Evolutionary conservation across 2,797 vertebrate species (phyloP), one percentile per base, ranked within the genome.

Genomic region (Falco biarmicus): DNA sequence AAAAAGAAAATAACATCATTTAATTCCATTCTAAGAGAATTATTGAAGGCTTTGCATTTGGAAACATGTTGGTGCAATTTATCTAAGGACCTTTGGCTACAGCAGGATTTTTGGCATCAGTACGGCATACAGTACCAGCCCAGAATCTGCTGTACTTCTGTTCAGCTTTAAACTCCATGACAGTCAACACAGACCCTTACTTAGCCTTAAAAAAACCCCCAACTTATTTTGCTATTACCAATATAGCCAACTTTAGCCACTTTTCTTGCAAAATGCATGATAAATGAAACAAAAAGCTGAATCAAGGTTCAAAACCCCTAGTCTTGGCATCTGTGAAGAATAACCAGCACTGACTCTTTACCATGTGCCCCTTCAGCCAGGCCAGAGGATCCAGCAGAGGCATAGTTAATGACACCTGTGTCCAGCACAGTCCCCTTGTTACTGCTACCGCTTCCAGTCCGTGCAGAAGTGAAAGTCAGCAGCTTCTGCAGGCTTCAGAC

Each of bases 1-100:
- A 64, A 71, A 1, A 2, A 7, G 14, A 41, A 41, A 41, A 41
- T 41, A 41, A 26, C 34, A 34, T 64, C 0, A 45, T 39, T 86
- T 75, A 60, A 88, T 91, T 86, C 69, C 47, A 83, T 74, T 51
- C 51, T 66, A 70, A 89, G 68, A 73, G 82, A 90, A 90, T 87
- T 51, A 65, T 37, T 65, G 54, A 89, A 39, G 70, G 34, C 22
- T 92, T 93, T 71, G 41, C 45, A 82, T 69, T 93, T 81, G 43
- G 75, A 77, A 74, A 39, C 39, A 22, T 2, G 20, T 15, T 37
- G 18, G 16, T 75, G 31, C 41, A 45, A 75, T 91, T 91, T 85
- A 61, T 61, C 26, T 75, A 47, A 51, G 41, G 60, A 57, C 39
- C 32, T 71, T 71, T 79, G 43, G 11, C 66, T 89, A 51, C 28